These are phyloP conservation scores for Anoncus sp. DNA, from an alignment of 2,888 invertebrate genomes.

Conservation along the genomic window DNA sequence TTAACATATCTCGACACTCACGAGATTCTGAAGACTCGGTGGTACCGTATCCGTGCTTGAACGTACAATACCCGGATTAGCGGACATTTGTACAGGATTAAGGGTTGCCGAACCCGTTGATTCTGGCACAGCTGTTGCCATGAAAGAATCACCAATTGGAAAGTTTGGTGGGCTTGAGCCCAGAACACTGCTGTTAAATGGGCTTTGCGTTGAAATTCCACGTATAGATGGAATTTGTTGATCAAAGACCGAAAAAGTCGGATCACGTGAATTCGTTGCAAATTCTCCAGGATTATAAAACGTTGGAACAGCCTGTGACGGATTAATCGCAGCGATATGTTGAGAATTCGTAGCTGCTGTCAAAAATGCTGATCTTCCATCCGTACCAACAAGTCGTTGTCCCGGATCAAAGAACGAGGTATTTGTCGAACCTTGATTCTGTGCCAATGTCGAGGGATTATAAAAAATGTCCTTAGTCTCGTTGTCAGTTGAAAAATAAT, in stretches of 20 bases:
- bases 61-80: conserved; percentile 71
- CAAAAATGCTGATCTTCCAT: too few species aligned
- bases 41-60: conserved; percentile 73
- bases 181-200: too few species aligned
- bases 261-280: conserved; percentile 23
- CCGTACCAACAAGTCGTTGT: too few species aligned
- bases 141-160: conserved; percentile 55
- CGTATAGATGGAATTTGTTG: conserved; percentile 56
- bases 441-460: too few species aligned
- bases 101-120: conserved; percentile 79
- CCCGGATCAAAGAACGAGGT: too few species aligned
- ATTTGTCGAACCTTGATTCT: too few species aligned
- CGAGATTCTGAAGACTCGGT: conserved; percentile 78
- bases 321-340: too few species aligned
- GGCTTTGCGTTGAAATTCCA: neutral
- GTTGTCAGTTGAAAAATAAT: conserved; percentile 42
- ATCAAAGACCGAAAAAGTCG: conserved; percentile 23
- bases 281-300: conserved; percentile 66
- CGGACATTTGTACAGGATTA: conserved; percentile 78
- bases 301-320: too few species aligned
- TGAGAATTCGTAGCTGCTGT: too few species aligned
- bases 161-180: conserved; percentile 56
- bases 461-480: conserved; percentile 9
- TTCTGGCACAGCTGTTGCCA: conserved; percentile 74
- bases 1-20: conserved; percentile 61